These are phyloP conservation scores for Hermaeophaga mercurialis DNA, from an alignment of 2,888 invertebrate species.

Conservation along the genomic window DNA sequence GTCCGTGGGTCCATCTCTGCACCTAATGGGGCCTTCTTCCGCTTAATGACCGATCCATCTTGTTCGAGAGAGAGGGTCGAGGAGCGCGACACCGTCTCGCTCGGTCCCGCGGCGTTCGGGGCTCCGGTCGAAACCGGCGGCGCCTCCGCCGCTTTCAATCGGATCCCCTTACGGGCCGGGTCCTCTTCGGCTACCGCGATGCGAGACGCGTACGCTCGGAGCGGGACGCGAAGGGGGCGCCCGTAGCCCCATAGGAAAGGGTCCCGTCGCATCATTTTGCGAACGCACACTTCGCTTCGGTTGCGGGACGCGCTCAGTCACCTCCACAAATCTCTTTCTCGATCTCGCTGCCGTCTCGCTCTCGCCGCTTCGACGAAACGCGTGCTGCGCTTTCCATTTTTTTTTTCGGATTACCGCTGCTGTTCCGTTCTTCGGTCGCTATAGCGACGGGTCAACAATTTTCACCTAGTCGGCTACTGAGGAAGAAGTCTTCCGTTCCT, in stretches of 20 bases:
- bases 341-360: slow-evolving; percentile 10
- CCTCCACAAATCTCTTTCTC: no score
- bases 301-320: slow-evolving; percentile 33
- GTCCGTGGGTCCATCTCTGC: background rate
- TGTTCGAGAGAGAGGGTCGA: background rate
- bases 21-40: slow-evolving; percentile 2
- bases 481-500: no score
- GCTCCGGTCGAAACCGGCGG: slow-evolving; percentile 35
- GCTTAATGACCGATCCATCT: slow-evolving; percentile 23
- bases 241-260: slow-evolving; percentile 27
- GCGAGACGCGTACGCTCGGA: slow-evolving; percentile 21
- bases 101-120: background rate
- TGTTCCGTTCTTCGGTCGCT: slow-evolving; percentile 8
- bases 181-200: slow-evolving; percentile 27
- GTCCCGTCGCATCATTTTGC: slow-evolving; percentile 44
- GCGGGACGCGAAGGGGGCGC: slow-evolving; percentile 18
- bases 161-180: slow-evolving; percentile 53
- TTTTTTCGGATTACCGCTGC: slow-evolving; percentile 2
- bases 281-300: slow-evolving; percentile 49
- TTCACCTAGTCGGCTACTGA: no score
- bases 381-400: slow-evolving; percentile 20
- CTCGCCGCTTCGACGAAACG: slow-evolving; percentile 2
- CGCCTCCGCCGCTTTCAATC: slow-evolving; percentile 41
- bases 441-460: slow-evolving; percentile 12
- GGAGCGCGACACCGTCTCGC: slow-evolving; percentile 4